A percentile compares a stretch with the other conserved stretches of the same genome.
These are phyloP conservation scores for Biston betularia DNA, from an alignment of 2,888 invertebrate genomes.

Conservation along the genomic window DNA sequence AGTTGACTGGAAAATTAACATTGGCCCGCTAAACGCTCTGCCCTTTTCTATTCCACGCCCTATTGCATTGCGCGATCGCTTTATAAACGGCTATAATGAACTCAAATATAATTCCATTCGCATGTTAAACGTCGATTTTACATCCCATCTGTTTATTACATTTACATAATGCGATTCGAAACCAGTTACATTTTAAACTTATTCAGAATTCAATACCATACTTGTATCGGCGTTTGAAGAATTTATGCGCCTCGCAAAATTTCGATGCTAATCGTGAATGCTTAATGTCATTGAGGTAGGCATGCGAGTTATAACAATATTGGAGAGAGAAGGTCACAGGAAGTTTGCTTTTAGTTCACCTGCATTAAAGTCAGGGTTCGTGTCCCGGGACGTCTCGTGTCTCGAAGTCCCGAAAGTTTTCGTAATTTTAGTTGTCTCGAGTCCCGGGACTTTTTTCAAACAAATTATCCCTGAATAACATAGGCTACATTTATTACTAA, in stretches of 20 bases:
- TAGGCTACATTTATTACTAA: too few species aligned
- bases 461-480: too few species aligned
- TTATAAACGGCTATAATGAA: slow-evolving; percentile 36
- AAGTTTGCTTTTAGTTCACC: slow-evolving; percentile 37
- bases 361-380: slow-evolving; percentile 36
- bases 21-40: slow-evolving; percentile 53
- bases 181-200: slow-evolving; percentile 20
- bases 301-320: slow-evolving; percentile 57
- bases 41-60: slow-evolving; percentile 55
- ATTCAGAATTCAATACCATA: slow-evolving; percentile 36
- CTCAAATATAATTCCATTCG: slow-evolving; percentile 26
- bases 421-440: too few species aligned
- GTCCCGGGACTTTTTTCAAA: too few species aligned
- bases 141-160: slow-evolving; percentile 26
- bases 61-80: slow-evolving; percentile 53
- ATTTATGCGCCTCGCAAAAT: slow-evolving; percentile 26
- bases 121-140: slow-evolving; percentile 22
- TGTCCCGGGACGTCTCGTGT: too few species aligned
- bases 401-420: too few species aligned
- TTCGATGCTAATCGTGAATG: slow-evolving; percentile 38
- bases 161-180: slow-evolving; percentile 25
- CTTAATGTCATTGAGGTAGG: slow-evolving; percentile 46
- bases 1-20: slow-evolving; percentile 63
- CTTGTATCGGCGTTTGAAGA: slow-evolving; percentile 28
- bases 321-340: slow-evolving; percentile 50